A percentile compares a stretch with the other conserved stretches of the same genome.
Evolutionary conservation across 2,113 vertebrate species (phyloP).

Genomic region (Neodon shergylaensis): DNA sequence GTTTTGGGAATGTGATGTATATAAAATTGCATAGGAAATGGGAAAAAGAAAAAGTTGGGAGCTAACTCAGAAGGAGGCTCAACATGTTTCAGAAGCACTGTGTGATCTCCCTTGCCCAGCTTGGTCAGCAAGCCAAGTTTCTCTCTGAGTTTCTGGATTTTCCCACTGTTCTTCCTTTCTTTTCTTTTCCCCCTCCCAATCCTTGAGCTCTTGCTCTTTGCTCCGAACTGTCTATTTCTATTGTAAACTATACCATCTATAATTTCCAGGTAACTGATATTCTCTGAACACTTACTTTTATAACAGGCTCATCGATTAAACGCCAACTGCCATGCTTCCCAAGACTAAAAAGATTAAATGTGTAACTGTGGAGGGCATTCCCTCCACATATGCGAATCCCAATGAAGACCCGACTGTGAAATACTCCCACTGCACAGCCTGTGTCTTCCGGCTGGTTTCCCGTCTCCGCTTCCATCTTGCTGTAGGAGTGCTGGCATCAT

Average conservation of each 20-base stretch:
- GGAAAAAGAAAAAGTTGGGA: neutral
- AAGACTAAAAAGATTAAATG: neutral
- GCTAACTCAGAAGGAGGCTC: neutral
- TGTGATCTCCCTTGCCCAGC: too few relatives aligned
- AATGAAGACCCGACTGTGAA: neutral
- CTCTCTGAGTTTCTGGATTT: neutral
- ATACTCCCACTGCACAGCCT: too few relatives aligned
- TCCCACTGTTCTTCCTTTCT: neutral
- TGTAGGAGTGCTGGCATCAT: neutral
- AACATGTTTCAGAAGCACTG: neutral
- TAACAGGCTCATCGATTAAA: neutral
- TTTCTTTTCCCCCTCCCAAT: neutral
- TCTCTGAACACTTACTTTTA: neutral
- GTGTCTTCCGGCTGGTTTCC: rapidly evolving
- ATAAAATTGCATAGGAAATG: neutral
- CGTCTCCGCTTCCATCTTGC: neutral
- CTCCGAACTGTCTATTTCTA: slow-evolving; percentile 4
- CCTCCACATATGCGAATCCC: neutral
- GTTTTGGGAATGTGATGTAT: neutral
- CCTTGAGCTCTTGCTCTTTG: neutral
- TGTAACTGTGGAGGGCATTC: neutral
- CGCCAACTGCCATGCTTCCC: neutral
- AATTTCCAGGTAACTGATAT: slow-evolving; percentile 19
- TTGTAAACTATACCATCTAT: neutral
- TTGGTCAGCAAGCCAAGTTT: neutral